A percentile compares a stretch with the other conserved stretches of the same genome.
Evolutionary conservation across 2,113 vertebrate species (phyloP).

Genomic region (Gasterosteus aculeatus): DNA sequence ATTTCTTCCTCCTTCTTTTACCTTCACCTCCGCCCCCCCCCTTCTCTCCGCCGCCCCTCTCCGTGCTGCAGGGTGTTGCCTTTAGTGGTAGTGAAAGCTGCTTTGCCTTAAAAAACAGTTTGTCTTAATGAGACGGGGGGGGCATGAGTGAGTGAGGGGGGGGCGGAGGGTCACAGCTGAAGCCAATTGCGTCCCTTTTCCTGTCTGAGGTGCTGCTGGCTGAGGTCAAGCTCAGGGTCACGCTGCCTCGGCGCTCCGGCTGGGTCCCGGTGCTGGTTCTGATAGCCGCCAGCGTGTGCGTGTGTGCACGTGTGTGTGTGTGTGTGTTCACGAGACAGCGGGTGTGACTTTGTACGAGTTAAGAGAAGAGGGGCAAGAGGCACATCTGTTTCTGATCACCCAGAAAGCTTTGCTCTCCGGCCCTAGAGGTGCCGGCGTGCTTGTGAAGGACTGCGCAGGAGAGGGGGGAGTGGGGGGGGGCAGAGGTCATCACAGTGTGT

Average conservation of each 20-base stretch:
- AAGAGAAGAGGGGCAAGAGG: slow-evolving; percentile 69
- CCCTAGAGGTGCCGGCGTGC: slow-evolving; percentile 73
- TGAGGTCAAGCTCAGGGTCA: slow-evolving; percentile 79
- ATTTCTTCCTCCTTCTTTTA: slow-evolving; percentile 61
- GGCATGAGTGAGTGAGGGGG: slow-evolving; percentile 44
- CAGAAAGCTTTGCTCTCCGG: slow-evolving; percentile 71
- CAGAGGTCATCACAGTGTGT: slow-evolving; percentile 52
- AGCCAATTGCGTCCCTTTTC: slow-evolving; percentile 81
- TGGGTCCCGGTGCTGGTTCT: slow-evolving; percentile 70
- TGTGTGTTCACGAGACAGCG: slow-evolving; percentile 45
- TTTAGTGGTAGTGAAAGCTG: slow-evolving; percentile 81
- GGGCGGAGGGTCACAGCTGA: slow-evolving; percentile 79
- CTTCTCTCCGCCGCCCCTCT: slow-evolving; percentile 28
- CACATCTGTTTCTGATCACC: slow-evolving; percentile 85
- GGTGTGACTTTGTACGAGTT: slow-evolving; percentile 66
- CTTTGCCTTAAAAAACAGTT: slow-evolving; percentile 83
- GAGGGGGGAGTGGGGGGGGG: no score
- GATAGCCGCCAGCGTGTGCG: slow-evolving; percentile 62
- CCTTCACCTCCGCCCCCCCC: slow-evolving; percentile 43
- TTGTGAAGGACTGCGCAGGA: slow-evolving; percentile 51
- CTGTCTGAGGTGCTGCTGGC: slow-evolving; percentile 79
- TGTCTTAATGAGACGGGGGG: slow-evolving; percentile 80
- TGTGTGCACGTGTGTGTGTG: slow-evolving; percentile 13
- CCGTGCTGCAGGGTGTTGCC: slow-evolving; percentile 73
- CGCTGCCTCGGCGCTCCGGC: slow-evolving; percentile 64